Conservation (phyloP, 1,140 invertebrate species). For the Caligus rogercresseyi region DNA sequence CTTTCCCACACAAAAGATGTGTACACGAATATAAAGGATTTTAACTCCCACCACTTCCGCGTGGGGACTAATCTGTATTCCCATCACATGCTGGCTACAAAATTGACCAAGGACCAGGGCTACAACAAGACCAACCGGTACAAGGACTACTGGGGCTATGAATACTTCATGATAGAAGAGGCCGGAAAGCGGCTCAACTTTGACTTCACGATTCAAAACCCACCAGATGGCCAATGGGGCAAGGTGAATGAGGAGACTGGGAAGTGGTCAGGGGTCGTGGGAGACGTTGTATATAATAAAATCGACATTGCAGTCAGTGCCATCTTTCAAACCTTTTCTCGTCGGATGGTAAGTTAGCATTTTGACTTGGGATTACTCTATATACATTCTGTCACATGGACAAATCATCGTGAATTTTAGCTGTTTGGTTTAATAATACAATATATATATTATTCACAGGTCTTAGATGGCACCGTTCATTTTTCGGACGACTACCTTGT, state of each 20-base stretch:
- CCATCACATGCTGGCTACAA: neutral
- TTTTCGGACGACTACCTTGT: slow-evolving; percentile 4
- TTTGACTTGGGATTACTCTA: neutral
- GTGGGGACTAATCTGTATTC: slow-evolving; percentile 3
- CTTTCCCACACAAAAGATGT: slow-evolving; percentile 1
- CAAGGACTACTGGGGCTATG: slow-evolving; percentile 4
- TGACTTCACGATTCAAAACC: neutral
- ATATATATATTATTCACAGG: too few species aligned
- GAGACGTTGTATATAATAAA: neutral
- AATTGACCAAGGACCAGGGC: neutral
- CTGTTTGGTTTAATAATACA: too few species aligned
- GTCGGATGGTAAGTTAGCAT: neutral
- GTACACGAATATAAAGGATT: neutral
- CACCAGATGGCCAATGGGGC: slow-evolving; percentile 3
- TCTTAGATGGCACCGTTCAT: neutral
- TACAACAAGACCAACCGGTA: neutral
- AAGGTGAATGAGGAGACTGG: neutral
- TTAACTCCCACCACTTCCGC: neutral
- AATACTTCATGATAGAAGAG: neutral
- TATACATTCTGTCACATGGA: neutral
- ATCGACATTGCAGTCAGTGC: neutral
- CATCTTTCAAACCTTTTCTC: neutral
- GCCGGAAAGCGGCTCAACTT: neutral
- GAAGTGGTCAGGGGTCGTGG: slow-evolving; percentile 3
- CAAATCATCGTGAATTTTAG: neutral